A percentile compares a stretch with the other conserved stretches of the same genome.
These are phyloP conservation scores for Clupea harengus DNA, from an alignment of 2,113 vertebrate species.

Conservation along the genomic window DNA sequence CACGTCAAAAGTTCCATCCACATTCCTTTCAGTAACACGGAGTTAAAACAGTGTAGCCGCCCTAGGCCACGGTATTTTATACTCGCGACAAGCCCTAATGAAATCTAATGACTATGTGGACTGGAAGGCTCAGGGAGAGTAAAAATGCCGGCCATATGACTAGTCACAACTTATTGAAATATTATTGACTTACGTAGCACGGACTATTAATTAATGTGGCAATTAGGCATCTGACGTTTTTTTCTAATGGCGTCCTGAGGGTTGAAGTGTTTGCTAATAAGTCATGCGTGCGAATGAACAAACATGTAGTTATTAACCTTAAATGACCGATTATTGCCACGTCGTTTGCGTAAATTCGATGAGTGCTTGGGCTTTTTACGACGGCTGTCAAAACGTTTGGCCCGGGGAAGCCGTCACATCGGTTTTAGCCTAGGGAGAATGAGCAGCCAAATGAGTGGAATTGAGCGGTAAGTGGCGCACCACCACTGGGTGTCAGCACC, in stretches of 20 bases:
- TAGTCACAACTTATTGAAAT: background rate
- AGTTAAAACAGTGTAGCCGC: no score
- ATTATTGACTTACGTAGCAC: conserved; percentile 50
- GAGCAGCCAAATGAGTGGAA: conserved; percentile 50
- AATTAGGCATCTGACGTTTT: conserved; percentile 64
- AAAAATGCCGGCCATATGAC: background rate
- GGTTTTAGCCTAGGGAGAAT: conserved; percentile 53
- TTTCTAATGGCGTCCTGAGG: conserved; percentile 44
- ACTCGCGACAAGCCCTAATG: no score
- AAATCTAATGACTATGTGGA: background rate
- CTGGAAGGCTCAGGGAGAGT: background rate
- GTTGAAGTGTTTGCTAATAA: conserved; percentile 37
- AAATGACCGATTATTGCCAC: conserved; percentile 34
- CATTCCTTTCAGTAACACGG: no score
- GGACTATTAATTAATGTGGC: conserved; percentile 60
- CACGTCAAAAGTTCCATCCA: no score
- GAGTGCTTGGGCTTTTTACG: background rate
- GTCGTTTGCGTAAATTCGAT: conserved; percentile 18
- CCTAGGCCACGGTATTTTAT: no score
- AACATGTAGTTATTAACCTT: conserved; percentile 7
- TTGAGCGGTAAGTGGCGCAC: conserved; percentile 51
- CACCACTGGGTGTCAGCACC: conserved; percentile 61
- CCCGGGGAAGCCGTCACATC: conserved; percentile 56
- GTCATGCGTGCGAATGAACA: background rate
- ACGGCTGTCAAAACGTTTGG: conserved; percentile 19